Base-by-base conservation (phyloP, 2,113 vertebrate species). In the Tragelaphus imberbis region DNA sequence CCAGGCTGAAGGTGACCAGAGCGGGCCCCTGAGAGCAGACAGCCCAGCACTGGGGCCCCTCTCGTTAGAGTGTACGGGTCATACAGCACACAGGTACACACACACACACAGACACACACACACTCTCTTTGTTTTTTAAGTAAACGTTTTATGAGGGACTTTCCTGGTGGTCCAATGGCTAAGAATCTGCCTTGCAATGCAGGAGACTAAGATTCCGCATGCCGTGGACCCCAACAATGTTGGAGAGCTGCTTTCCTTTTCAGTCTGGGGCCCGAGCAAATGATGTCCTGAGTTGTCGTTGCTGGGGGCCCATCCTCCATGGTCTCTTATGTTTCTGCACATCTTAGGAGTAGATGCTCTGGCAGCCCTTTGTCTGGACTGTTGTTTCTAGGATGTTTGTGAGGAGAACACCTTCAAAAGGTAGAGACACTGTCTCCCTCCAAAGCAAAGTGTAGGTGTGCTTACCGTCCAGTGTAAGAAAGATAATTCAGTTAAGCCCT, bases 401-500 rank as follows among this genome's bases (percentile, higher is more conserved):
- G 21, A 0, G 3, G n/a, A 71, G 53, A 47, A 71, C 44, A 14
- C 53, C 75, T 21, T 85, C 27, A 19, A 19, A 25, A 49, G 5
- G 6, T 0, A 33, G 36, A 53, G 61, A 33, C 0, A 3, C 7
- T 2, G 7, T 63, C 21, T 84, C 36, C 36, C 79, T 47, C 17
- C 40, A 30, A 12, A 47, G 65, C 53, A 63, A 28, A 63, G 23
- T 47, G 12, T 0, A 14, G 27, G 21, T 8, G 0, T 4, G 28
- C 55, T 47, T 25, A 7, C 21, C 0, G 4, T 8, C 79, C 11
- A 1, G 0, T 0, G 1, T 6, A 16, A 25, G 8, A 27, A 27
- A 21, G 33, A 27, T 7, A 2, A 3, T 2, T 23, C 23, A 27
- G 36, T 6, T 7, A 14, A 44, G 71, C 36, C 6, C 36, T 7